Base-by-base conservation (phyloP, 2,113 vertebrate species). In the Holacanthus passer region DNA sequence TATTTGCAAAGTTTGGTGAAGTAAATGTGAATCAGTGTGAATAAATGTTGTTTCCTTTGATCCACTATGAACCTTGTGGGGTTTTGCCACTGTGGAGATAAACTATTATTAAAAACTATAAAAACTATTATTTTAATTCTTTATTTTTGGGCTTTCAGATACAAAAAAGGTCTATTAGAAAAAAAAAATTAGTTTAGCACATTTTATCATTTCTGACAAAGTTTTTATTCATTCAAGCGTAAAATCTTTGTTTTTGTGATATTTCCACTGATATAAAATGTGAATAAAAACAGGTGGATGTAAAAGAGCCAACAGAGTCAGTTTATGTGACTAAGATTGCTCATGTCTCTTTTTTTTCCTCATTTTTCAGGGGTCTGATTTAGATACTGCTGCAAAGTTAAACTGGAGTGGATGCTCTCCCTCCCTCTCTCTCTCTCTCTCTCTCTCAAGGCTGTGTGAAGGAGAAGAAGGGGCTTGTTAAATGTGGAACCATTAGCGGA, bases 401-500 rank as follows among this genome's bases (percentile, higher is more conserved):
- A 62, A 73, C 10, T 69, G 41, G 17, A 76, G 63, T 69, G 5
- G 66, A 52, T 50, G 43, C 31, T 6, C 20, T 65, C 11, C 7
- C 68, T 32, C 48, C 41, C 47, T 60, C 52, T 56, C 39, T 32
- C 52, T 56, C 55, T n/a, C 22, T 59, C 20, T 68, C 58, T 45
- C 65, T 47, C 16, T 79, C 75, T 53, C 60, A 24, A 48, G 50
- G 64, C 48, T 50, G 69, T 48, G 71, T 62, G 37, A 41, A 43
- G 37, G n/a, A 56, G 65, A 58, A 76, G 43, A 58, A 14, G 63
- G 69, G 32, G 5, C 77, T 75, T 89, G 74, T 88, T 88, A 87
- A 89, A 91, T 84, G 73, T 78, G 83, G 82, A 76, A 87, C 82
- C 84, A 92, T 93, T 91, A 92, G 70, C 65, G 37, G 43, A 59